Conservation (phyloP, 1,140 invertebrate genomes). For the Bombus waltoni region DNA sequence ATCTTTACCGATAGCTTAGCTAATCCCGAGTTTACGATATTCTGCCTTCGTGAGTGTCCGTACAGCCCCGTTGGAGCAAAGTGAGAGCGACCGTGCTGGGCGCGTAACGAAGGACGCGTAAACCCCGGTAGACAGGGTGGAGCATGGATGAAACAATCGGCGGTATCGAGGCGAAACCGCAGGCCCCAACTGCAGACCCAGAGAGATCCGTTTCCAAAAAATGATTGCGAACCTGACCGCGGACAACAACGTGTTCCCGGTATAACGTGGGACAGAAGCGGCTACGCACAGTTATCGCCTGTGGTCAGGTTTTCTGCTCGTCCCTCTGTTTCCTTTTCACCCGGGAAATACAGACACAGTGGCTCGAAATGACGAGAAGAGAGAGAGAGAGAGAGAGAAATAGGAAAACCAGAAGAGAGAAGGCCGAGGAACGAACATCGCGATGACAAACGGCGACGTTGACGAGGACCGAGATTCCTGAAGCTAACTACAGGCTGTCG, state of each 20-base stretch:
- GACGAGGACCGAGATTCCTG: not conserved
- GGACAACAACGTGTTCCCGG: not conserved
- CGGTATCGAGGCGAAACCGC: not conserved
- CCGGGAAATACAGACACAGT: not conserved
- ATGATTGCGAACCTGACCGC: slow-evolving; percentile 19
- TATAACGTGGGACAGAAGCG: not conserved
- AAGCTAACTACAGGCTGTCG: not conserved
- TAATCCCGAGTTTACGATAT: too few relatives aligned
- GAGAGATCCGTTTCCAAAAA: slow-evolving; percentile 16
- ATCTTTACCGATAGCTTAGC: too few relatives aligned
- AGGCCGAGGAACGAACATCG: not conserved
- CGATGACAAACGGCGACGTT: not conserved
- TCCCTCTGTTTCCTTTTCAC: not conserved
- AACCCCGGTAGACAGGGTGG: not conserved
- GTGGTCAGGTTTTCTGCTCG: slow-evolving; percentile 12
- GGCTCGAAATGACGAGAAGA: not conserved
- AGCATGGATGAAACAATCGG: not conserved
- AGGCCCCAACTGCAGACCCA: not conserved
- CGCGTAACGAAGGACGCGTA: not conserved
- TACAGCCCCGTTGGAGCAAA: not conserved
- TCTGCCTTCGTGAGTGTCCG: too few relatives aligned
- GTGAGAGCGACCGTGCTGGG: not conserved
- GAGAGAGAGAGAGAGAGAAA: too few relatives aligned
- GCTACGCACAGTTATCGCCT: slow-evolving; percentile 3
- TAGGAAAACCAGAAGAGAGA: not conserved